A percentile compares a stretch with the other conserved stretches of the same genome.
These are phyloP conservation scores for Zele albiditarsus DNA, from an alignment of 2,888 invertebrate species.

Conservation along the genomic window DNA sequence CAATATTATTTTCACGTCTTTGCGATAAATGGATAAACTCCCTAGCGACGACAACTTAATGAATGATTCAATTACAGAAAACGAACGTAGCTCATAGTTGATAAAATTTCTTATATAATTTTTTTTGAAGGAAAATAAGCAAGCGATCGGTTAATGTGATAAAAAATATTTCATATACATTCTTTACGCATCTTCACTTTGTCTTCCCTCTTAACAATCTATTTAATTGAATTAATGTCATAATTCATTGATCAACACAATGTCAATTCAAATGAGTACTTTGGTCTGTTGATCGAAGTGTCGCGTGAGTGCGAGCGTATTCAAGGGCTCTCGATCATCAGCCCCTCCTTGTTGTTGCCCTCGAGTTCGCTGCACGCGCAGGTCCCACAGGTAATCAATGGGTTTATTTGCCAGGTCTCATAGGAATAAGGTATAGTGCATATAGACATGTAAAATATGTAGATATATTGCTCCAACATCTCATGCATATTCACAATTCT, in stretches of 20 bases:
- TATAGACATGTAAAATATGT: background rate
- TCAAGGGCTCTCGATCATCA: conserved; percentile 43
- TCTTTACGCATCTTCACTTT: background rate
- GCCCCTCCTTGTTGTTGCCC: conserved; percentile 24
- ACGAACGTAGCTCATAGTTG: background rate
- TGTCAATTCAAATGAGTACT: background rate
- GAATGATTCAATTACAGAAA: too few species aligned
- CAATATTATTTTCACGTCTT: too few species aligned
- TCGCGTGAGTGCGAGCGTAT: conserved; percentile 13
- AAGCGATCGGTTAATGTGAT: too few species aligned
- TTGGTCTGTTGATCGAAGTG: background rate
- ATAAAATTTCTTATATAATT: too few species aligned
- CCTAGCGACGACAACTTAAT: too few species aligned
- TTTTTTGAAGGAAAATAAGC: too few species aligned
- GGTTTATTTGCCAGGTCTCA: conserved; percentile 29
- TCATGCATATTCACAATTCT: conserved; percentile 6
- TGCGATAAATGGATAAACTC: too few species aligned
- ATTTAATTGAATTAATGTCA: background rate
- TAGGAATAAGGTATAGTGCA: background rate
- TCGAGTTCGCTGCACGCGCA: conserved; percentile 29
- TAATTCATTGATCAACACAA: background rate
- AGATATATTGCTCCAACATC: background rate
- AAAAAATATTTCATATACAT: too few species aligned
- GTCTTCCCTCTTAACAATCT: background rate
- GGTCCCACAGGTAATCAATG: conserved; percentile 39